Evolutionary conservation across 2,113 vertebrate genomes (phyloP), one percentile per base, ranked within the genome.

Genomic region (Siphamia tubifer): DNA sequence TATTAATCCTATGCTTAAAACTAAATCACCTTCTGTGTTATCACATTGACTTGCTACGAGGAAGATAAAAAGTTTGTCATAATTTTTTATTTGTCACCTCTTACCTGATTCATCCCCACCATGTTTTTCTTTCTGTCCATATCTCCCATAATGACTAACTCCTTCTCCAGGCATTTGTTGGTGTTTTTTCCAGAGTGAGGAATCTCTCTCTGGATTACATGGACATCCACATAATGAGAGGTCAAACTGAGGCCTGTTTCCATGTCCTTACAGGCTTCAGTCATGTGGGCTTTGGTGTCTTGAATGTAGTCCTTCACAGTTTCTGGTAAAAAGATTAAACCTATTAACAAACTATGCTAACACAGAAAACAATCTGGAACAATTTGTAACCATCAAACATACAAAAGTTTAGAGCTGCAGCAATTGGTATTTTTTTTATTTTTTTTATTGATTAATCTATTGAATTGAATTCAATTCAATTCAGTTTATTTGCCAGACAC

Each of bases 121-220:
- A 8, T 20, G 43, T 27, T 72, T 19, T 69, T 91, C 67, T 90
- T 89, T 34, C 86, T 84, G 43, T 94, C 94, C 0, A 85, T 83
- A 28, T 93, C 89, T 69, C 90, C 92, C 20, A 85, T 92, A 25
- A 82, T 86, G 16, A 91, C 49, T 3, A 94, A 76, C 11, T 94
- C 94, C 53, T 94, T 95, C 70, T 96, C 94, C 49, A 90, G 69
- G 64, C 84, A 83, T 82, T 94, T 96, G 73, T 74, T 80, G 0
- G 71, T 56, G 4, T 77, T 94, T 64, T 92, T 95, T 12, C 91
- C 91, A 1, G 75, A 57, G 34, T 72, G 90, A 34, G 93, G 88
- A 34, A 84, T 60, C 72, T 91, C 92, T 27, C 90, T 90, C 54
- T 84, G 87, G 47, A 91, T 69, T 62, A 97, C 72, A 3, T 79